Conservation (phyloP, 2,113 vertebrate genomes). For the Mus musculus region DNA sequence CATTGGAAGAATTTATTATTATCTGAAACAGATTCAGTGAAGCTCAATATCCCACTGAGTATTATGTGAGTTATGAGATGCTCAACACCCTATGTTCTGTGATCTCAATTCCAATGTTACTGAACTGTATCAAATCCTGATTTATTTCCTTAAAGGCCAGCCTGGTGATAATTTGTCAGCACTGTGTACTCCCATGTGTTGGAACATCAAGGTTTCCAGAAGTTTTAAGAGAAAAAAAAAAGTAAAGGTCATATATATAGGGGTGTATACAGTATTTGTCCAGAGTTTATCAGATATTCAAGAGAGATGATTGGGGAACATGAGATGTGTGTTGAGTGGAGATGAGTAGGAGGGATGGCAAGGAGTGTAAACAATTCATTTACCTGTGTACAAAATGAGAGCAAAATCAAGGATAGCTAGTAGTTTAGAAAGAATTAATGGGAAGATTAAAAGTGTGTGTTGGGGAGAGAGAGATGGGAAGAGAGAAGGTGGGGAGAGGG, state of each 20-base stretch:
- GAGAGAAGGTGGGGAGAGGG: too few species aligned
- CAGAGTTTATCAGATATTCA: not conserved
- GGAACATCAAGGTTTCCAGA: not conserved
- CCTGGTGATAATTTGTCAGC: not conserved
- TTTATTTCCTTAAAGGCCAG: too few species aligned
- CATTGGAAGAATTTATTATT: not conserved
- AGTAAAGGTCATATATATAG: not conserved
- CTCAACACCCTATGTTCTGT: not conserved
- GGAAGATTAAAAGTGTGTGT: not conserved
- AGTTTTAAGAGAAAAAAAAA: not conserved
- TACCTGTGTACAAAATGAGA: not conserved
- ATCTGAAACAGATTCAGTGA: not conserved
- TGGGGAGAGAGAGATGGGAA: not conserved
- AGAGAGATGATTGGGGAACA: not conserved
- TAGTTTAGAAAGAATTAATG: not conserved
- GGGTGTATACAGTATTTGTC: not conserved
- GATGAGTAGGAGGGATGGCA: not conserved
- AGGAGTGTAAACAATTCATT: not conserved
- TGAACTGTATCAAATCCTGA: not conserved
- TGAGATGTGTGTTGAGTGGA: not conserved
- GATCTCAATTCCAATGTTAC: not conserved
- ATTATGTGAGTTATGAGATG: not conserved
- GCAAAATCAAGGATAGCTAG: not conserved
- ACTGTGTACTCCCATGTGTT: not conserved
- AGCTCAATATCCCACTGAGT: not conserved